Base-by-base conservation (phyloP, 2,113 vertebrate species). In the Phylloscopus trochilus region DNA sequence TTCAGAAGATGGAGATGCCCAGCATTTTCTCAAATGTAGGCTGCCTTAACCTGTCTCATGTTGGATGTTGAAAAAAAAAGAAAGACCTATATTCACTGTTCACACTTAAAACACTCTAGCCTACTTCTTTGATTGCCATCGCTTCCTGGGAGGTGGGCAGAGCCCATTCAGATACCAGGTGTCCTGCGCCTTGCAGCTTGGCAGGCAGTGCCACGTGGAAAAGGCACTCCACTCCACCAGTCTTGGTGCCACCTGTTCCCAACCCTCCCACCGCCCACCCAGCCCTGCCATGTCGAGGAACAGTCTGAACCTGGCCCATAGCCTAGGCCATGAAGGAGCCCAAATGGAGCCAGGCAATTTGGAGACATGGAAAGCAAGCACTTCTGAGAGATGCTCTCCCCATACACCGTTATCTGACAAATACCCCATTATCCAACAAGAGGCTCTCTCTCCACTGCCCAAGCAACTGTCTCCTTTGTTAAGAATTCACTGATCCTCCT, bases 281-380 rank as follows among this genome's bases (percentile, higher is more conserved):
- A 78, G 69, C 56, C 66, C 64, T 70, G 81, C 74, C 24, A 4
- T 7, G 1, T 28, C 1, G 4, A 94, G 91, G 90, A 94, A 94
- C 85, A 92, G 76, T 47, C 83, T 92, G 92, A 96, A 89, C 89
- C 87, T 95, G 95, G 93, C 93, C 85, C 76, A 46, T 47, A 86
- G 92, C 95, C 92, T 41, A 0, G n/a, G 24, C 80, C 6, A 0
- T 18, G n/a, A 75, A 81, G 47, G 37, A 94, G 44, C 79, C 44
- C 60, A 92, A 92, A 96, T 59, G 60, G 33, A 93, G 56, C 26
- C 79, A 92, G 79, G 79, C 79, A 92, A 88, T 60, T 88, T 60
- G 44, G 51, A 96, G 59, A 31, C 15, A 20, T 0, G 2, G 64
- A 76, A 93, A 64, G 47, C 55, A 87, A 55, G 27, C 82, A 47